A percentile compares a stretch with the other conserved stretches of the same genome.
phyloP scores from a whole-genome alignment of 2,888 invertebrate genomes.

The Apocheima hispidaria region DNA sequence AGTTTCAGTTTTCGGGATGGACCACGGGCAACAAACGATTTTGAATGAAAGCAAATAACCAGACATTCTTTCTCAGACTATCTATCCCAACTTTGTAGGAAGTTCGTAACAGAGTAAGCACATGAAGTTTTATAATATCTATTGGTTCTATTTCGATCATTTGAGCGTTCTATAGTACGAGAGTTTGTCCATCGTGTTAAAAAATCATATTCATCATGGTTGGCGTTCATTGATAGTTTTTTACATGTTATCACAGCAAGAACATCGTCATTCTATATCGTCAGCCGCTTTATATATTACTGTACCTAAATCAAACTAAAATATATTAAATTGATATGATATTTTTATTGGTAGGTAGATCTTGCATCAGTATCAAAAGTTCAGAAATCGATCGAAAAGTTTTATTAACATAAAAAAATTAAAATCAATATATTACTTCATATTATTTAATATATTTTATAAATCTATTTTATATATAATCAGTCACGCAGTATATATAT shows the following conservation, averaged over 20 bases:
- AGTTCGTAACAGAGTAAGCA: slow-evolving; percentile 3
- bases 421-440: neutral
- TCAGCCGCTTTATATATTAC: neutral
- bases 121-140: neutral
- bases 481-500: neutral
- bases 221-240: slow-evolving; percentile 3
- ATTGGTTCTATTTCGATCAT: neutral
- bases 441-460: neutral
- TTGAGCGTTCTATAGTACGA: neutral
- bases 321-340: slow-evolving; percentile 8
- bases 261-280: slow-evolving; percentile 42
- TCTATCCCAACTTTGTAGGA: neutral
- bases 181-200: neutral
- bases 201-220: neutral
- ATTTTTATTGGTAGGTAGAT: slow-evolving; percentile 40
- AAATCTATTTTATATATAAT: neutral
- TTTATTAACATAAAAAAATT: neutral
- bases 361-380: slow-evolving; percentile 8
- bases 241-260: slow-evolving; percentile 65
- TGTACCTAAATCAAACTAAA: slow-evolving; percentile 16
- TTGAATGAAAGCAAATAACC: neutral
- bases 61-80: slow-evolving; percentile 11
- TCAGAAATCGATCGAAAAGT: neutral
- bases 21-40: too few species aligned
- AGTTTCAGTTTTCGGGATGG: too few species aligned